Conservation (phyloP, 2,113 vertebrate species). For the Cygnus atratus region DNA sequence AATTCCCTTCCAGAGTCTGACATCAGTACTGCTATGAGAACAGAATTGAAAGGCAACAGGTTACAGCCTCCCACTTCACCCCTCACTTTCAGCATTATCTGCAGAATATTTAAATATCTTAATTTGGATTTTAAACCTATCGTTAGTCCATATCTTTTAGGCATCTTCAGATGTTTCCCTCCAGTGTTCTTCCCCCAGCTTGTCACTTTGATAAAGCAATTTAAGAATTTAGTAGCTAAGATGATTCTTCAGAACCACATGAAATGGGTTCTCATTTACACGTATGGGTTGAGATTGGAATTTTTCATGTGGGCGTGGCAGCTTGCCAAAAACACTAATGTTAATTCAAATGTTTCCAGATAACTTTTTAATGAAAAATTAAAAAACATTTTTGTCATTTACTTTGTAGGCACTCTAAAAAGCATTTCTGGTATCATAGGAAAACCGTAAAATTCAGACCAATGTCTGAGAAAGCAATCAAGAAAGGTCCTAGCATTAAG, state of each 20-base stretch:
- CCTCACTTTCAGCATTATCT: neutral
- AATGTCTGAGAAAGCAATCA: neutral
- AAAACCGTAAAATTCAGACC: neutral
- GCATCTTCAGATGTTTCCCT: neutral
- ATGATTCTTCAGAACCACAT: neutral
- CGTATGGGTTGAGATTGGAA: neutral
- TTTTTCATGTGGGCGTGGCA: neutral
- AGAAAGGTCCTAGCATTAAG: neutral
- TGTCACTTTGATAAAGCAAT: conserved; percentile 20
- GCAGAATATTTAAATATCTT: neutral
- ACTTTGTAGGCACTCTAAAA: neutral
- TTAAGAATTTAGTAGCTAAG: neutral
- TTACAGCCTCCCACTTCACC: neutral
- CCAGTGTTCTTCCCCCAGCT: neutral
- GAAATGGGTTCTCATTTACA: neutral
- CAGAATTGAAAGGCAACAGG: neutral
- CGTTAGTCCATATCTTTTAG: neutral
- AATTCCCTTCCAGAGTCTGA: neutral
- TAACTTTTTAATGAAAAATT: neutral
- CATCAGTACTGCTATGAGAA: neutral
- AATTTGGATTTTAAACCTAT: neutral
- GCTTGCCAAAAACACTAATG: neutral
- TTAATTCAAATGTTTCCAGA: neutral
- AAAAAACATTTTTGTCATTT: conserved; percentile 4
- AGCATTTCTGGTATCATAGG: conserved; percentile 11